Evolutionary conservation across 1,140 invertebrate genomes (phyloP).

Genomic region (Leptestheria dahalacensis): DNA sequence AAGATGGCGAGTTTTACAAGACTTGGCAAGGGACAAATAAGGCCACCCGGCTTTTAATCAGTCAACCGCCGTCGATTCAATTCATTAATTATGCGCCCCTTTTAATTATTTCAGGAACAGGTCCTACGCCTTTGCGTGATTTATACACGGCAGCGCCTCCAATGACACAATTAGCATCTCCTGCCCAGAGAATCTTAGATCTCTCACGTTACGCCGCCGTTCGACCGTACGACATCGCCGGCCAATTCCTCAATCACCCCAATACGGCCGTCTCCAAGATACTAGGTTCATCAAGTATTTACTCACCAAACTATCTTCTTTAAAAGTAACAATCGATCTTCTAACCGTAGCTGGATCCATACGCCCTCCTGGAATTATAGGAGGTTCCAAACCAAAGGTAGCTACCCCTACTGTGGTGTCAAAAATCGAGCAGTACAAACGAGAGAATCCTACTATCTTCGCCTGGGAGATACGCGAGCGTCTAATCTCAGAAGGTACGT

Average conservation of each 20-base stretch:
- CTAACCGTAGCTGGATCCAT: neutral
- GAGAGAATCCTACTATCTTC: slow-evolving; percentile 94
- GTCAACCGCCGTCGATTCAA: no score
- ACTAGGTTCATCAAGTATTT: neutral
- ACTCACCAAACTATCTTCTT: neutral
- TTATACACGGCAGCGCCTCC: slow-evolving; percentile 1
- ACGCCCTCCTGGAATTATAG: slow-evolving; percentile 85
- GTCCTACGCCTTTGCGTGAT: neutral
- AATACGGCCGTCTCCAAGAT: slow-evolving; percentile 10
- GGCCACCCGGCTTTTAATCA: no score
- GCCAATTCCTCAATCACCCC: slow-evolving; percentile 5
- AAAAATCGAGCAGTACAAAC: slow-evolving; percentile 91
- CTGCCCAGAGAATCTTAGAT: slow-evolving; percentile 10
- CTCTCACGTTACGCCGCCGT: slow-evolving; percentile 10
- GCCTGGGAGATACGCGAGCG: slow-evolving; percentile 91
- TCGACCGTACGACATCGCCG: slow-evolving; percentile 14
- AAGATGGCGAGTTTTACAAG: no score
- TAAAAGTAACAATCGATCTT: neutral
- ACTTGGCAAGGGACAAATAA: no score
- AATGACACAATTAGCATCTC: slow-evolving; percentile 1
- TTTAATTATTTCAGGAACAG: neutral
- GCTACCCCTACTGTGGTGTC: slow-evolving; percentile 89
- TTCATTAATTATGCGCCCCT: no score
- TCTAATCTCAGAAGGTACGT: slow-evolving; percentile 80
- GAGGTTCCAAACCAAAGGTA: slow-evolving; percentile 96